phyloP scores from a whole-genome alignment of 2,113 vertebrate species.

The Octodon degus region DNA sequence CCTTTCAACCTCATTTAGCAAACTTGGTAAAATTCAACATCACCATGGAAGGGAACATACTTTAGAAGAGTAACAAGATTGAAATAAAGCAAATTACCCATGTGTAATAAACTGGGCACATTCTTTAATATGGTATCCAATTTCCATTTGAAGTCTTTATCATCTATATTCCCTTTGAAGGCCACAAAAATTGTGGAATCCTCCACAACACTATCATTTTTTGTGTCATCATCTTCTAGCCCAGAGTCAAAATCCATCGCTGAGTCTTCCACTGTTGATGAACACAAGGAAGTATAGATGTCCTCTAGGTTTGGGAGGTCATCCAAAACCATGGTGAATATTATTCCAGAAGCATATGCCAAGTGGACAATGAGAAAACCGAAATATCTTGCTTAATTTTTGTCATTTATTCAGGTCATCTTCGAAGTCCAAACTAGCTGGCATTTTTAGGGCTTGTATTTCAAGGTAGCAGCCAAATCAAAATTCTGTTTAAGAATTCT shows the following conservation, averaged over 20 bases:
- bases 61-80: constrained; percentile 47
- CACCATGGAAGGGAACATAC: constrained; percentile 34
- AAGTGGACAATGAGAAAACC: constrained; percentile 81
- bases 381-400: constrained; percentile 75
- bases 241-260: constrained; percentile 92
- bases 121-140: constrained; percentile 91
- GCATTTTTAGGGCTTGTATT: constrained; percentile 79
- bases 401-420: constrained; percentile 76
- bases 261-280: constrained; percentile 86
- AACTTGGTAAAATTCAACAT: constrained; percentile 55
- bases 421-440: constrained; percentile 79
- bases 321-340: constrained; percentile 87
- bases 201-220: constrained; percentile 84
- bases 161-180: constrained; percentile 95
- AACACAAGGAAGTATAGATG: constrained; percentile 86
- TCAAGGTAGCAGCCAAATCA: constrained; percentile 71
- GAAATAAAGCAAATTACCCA: constrained; percentile 89
- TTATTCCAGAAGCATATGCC: constrained; percentile 79
- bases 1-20: background rate
- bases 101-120: constrained; percentile 92
- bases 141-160: constrained; percentile 94
- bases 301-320: constrained; percentile 84
- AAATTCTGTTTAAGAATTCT: constrained; percentile 81
- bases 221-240: constrained; percentile 89
- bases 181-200: constrained; percentile 94